Percentiles rank a stretch among this genome's conserved stretches.
These are phyloP conservation scores for Cyclopterus lumpus DNA, from an alignment of 2,797 vertebrate species.

Conservation along the genomic window DNA sequence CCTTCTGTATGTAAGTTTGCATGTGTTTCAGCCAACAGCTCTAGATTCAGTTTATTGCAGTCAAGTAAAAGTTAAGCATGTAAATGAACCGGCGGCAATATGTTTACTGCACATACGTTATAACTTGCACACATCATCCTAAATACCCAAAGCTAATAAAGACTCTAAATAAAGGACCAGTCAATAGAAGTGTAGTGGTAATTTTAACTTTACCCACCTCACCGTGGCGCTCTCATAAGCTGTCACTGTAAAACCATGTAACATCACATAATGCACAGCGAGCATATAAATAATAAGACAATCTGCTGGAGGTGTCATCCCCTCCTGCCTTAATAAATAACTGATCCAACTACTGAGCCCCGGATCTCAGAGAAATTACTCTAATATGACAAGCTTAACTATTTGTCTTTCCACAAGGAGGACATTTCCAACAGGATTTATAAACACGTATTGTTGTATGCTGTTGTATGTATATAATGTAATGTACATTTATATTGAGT, in stretches of 20 bases:
- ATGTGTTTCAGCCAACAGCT: background rate
- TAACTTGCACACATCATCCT: conserved; percentile 7
- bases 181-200: conserved; percentile 33
- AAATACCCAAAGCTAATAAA: conserved; percentile 6
- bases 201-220: conserved; percentile 55
- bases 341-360: conserved; percentile 54
- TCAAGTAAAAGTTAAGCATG: background rate
- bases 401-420: conserved; percentile 29
- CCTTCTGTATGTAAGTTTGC: background rate
- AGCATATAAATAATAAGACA: conserved; percentile 81
- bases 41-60: background rate
- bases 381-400: conserved; percentile 31
- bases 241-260: conserved; percentile 76
- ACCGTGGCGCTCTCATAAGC: conserved; percentile 49
- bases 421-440: background rate
- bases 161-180: conserved; percentile 39
- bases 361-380: conserved; percentile 53
- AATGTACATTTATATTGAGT: background rate
- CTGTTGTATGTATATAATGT: background rate
- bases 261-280: conserved; percentile 64
- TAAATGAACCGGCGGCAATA: background rate
- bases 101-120: conserved; percentile 13
- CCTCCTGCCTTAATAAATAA: conserved; percentile 75
- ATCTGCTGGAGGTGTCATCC: conserved; percentile 76
- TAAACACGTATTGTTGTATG: no score